These are phyloP conservation scores for Eulemur macaco DNA, from an alignment of 2,113 vertebrate species.

Conservation along the genomic window DNA sequence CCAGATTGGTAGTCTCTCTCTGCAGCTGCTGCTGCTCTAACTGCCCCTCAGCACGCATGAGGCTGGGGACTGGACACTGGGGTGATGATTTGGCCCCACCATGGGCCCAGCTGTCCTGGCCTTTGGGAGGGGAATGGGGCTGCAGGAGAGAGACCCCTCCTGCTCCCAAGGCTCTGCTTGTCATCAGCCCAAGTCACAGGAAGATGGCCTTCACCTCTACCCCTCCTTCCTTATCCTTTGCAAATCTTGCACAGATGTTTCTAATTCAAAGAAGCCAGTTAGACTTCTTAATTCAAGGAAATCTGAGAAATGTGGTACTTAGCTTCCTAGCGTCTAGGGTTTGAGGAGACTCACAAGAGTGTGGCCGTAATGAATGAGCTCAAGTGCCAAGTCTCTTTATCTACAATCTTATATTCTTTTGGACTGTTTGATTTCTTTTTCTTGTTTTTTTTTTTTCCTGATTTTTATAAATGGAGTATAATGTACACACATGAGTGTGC, in stretches of 20 bases:
- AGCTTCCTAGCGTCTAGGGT: background rate
- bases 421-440: background rate
- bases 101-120: background rate
- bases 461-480: background rate
- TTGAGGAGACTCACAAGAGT: background rate
- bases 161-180: fast-evolving
- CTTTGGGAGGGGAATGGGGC: background rate
- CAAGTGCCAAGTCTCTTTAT: background rate
- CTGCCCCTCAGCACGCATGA: background rate
- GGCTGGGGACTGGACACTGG: background rate
- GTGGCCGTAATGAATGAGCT: background rate
- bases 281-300: background rate
- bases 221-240: background rate
- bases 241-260: background rate
- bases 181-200: background rate
- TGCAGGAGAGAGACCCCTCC: background rate
- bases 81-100: background rate
- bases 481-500: background rate
- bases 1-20: background rate
- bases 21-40: background rate
- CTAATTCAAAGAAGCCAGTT: background rate
- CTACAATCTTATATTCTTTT: background rate
- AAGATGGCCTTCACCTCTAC: fast-evolving
- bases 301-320: background rate
- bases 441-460: background rate